Base-by-base conservation (phyloP, 1,140 invertebrate species). In the Episyrphus balteatus region DNA sequence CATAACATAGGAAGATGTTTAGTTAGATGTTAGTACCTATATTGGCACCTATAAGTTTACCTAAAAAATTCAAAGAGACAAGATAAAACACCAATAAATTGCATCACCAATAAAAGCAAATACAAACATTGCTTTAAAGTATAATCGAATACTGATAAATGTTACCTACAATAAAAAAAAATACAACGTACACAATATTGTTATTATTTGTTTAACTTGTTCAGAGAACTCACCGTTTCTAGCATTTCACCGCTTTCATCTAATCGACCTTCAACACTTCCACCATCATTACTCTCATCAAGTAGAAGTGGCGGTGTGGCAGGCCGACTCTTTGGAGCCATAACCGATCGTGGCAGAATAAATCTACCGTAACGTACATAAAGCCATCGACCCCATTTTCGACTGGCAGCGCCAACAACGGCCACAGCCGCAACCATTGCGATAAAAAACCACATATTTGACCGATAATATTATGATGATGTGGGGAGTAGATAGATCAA, bases 191-290 rank as follows among this genome's bases (percentile, higher is more conserved):
- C n/a, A n/a, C n/a, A n/a, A n/a, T n/a, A n/a, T n/a, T n/a, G n/a
- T n/a, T n/a, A 26, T 26, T 26, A 26, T 26, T 26, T 26, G 8
- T 26, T 5, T 26, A 26, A 26, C 17, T 38, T 5, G 37, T 38
- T n/a, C n/a, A n/a, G 7, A 31, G 11, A 12, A n/a, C 62, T 66
- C 59, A 66, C 62, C 62, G 62, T 66, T 60, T 66, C 62, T 19
- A 66, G 62, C 62, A 66, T 66, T 51, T 66, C 62, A 14, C 62
- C 54, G 48, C 62, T 61, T 44, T 65, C 62, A 37, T 66, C 62
- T 32, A 66, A 55, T 47, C 62, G 46, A 7, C 58, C 54, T 50
- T 67, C 64, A 51, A 67, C 52, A 48, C 57, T 66, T 49, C 66
- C 60, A 41, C 39, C 17, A 55, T 63, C 62, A 48, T 65, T 59